Base-by-base conservation (phyloP, 2,113 vertebrate species). In the Poeciliopsis occidentalis region DNA sequence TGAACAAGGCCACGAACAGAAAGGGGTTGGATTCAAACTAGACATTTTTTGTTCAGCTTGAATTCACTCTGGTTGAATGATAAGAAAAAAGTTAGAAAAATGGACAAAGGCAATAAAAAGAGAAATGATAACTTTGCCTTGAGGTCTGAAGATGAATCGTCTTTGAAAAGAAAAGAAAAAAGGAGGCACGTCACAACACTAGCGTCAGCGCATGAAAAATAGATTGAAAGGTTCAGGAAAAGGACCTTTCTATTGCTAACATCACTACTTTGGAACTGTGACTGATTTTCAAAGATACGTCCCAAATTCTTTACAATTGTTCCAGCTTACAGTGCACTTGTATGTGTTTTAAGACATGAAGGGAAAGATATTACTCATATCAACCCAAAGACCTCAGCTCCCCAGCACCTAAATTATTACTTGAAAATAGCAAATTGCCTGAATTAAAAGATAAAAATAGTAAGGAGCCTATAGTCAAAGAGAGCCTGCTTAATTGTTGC, bases 251-350 rank as follows among this genome's bases (percentile, higher is more conserved):
- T n/a, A 77, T 87, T 83, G 84, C 17, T 74, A 80, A 81, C 80
- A 82, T 87, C 72, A 76, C 15, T 69, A 12, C 10, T 57, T 47
- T 12, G 24, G 61, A 78, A 71, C 30, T 39, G 13, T 26, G 54
- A 68, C 74, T 81, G 86, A 26, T 86, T 88, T 83, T 79, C 80
- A 85, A 68, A 65, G 32, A 81, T 47, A 44, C 62, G 44, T 32
- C 51, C 10, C 2, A 13, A 63, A 79, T 31, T 69, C 47, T 69
- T 60, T 47, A 41, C 8, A 24, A 57, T 10, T 24, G 2, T 10
- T 57, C 24, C 3, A n/a, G 51, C 17, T 57, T 57, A 11, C 7
- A 10, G 3, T 24, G 47, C 19, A 8, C 3, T 4, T n/a, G 8
- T n/a, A 57, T n/a, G 22, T 4, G 17, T 57, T 57, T 10, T 57